A percentile compares a stretch with the other conserved stretches of the same genome.
Conservation (phyloP, 2,888 invertebrate species). For the Ennomos quercinarius region DNA sequence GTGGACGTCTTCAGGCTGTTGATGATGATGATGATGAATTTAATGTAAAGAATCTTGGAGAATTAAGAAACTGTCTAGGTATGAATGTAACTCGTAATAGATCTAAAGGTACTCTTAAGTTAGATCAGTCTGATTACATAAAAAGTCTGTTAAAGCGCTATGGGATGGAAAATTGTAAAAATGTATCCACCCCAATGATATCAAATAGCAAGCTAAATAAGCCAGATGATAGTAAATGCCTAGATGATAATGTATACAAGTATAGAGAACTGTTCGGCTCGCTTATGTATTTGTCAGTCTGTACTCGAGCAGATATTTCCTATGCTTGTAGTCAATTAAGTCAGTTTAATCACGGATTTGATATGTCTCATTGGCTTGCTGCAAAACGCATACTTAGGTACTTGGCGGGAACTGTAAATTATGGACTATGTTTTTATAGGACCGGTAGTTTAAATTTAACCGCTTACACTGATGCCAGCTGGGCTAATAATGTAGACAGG, state of each 20-base stretch:
- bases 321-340: conserved; percentile 2
- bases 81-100: conserved; percentile 3
- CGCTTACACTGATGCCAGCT: conserved; percentile 16
- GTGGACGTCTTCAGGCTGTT: too few relatives aligned
- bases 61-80: neutral
- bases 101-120: neutral
- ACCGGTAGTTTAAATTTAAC: neutral
- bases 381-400: conserved; percentile 36
- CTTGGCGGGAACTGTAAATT: conserved; percentile 26
- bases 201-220: neutral
- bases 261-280: neutral
- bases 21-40: too few relatives aligned
- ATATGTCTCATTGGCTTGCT: conserved; percentile 20
- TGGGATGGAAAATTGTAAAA: neutral
- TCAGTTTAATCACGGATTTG: conserved; percentile 22
- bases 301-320: conserved; percentile 1
- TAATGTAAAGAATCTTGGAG: neutral
- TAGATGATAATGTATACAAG: neutral
- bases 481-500: conserved; percentile 27
- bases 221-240: neutral
- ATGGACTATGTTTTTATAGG: conserved; percentile 15
- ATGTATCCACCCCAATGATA: neutral
- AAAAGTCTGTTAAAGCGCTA: neutral
- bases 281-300: neutral
- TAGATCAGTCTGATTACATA: conserved; percentile 1